Evolutionary conservation across 1,140 invertebrate genomes (phyloP), one percentile per base, ranked within the genome.

Genomic region (Aphidius gifuensis): DNA sequence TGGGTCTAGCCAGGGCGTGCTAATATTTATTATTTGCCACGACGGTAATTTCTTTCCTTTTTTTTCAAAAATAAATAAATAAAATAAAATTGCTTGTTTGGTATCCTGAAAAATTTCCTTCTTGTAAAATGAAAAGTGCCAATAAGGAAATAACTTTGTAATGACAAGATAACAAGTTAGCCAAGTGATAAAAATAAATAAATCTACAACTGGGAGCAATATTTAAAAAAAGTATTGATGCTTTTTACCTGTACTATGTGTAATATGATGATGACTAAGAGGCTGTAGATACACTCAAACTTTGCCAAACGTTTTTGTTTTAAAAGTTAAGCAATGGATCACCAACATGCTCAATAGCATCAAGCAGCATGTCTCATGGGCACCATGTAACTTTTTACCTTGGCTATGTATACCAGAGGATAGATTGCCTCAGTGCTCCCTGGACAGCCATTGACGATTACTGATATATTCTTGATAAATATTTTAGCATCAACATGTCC

Each of bases 321-420:
- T 63, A 66, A 55, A 74, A 74, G 73, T 74, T 71, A 70, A 74
- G 68, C 73, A 67, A 74, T 72, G 68, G 71, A 74, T 74, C 72
- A 71, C 70, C 60, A 66, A 61, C 55, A 16, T 16, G 16, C 16
- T 16, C 16, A 16, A 16, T 16, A 32, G 23, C 23, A 32, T 32
- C 23, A 32, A 32, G 63, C 59, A 64, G 69, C 69, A 68, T 64
- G 70, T 74, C 72, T 71, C 72, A 68, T 70, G 72, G 69, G 71
- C 64, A 69, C 71, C 23, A 32, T 32, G 23, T 32, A 32, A 32
- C 69, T 72, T 67, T 70, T 51, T 50, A 58, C 54, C 68, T 69
- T 63, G 66, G 71, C 68, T 74, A 72, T 65, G 1, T 16, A 16
- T 16, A 16, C 16, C 47, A 32, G 23, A 61, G 69, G 68, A 73